These are phyloP conservation scores for Mobula hypostoma DNA, from an alignment of 2,113 vertebrate species.

Conservation along the genomic window DNA sequence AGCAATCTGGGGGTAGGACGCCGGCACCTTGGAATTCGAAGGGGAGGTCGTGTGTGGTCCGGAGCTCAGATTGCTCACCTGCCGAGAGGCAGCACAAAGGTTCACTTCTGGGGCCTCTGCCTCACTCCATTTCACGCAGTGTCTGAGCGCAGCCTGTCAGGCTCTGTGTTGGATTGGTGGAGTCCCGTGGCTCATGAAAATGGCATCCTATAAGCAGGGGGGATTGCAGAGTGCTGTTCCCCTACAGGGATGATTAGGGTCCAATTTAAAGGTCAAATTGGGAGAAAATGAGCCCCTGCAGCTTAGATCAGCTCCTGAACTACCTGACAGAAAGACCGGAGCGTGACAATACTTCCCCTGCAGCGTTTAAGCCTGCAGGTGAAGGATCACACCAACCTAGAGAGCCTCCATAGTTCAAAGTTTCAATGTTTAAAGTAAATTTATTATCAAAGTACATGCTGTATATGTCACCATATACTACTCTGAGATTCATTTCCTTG, in stretches of 20 bases:
- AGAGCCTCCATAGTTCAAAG: not conserved
- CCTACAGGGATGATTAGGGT: conserved; percentile 47
- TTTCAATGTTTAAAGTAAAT: no score
- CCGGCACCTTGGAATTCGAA: conserved; percentile 41
- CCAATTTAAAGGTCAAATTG: conserved; percentile 47
- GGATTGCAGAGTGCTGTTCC: conserved; percentile 40
- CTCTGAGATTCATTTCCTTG: no score
- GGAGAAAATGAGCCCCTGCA: conserved; percentile 43
- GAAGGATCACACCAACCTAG: conserved; percentile 18
- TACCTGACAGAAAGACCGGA: conserved; percentile 45
- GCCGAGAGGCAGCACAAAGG: conserved; percentile 39
- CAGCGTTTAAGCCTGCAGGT: conserved; percentile 42
- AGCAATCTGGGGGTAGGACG: not conserved
- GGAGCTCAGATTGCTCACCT: conserved; percentile 42
- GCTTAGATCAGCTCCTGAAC: conserved; percentile 39
- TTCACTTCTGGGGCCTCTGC: conserved; percentile 30
- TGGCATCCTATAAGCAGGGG: conserved; percentile 42
- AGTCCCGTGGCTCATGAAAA: conserved; percentile 40
- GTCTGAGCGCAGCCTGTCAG: conserved; percentile 39
- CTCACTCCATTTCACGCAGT: conserved; percentile 42
- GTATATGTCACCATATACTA: no score
- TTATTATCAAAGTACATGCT: no score
- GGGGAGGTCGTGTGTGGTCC: conserved; percentile 38
- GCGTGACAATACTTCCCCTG: conserved; percentile 41
- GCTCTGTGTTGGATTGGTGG: conserved; percentile 39